Evolutionary conservation across 37 sponge, comb jelly and placozoan species (phyloP), one percentile per base, ranked within the genome.

Genomic region (Eunapius fragilis): DNA sequence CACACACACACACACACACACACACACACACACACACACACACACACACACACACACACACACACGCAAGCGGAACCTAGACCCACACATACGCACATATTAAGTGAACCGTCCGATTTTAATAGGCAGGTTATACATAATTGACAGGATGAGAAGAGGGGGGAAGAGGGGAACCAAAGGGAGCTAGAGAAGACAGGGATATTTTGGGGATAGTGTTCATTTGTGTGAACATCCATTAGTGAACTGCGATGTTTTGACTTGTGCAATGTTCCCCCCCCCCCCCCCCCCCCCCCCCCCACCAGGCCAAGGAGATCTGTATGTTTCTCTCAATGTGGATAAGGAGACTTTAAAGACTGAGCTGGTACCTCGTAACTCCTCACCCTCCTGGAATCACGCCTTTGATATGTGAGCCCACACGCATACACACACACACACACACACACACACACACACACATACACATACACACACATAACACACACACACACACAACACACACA

Each of bases 231-330:
- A n/a, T n/a, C n/a, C n/a, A n/a, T n/a, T n/a, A n/a, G n/a, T n/a
- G n/a, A n/a, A n/a, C n/a, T n/a, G n/a, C n/a, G n/a, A n/a, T n/a
- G n/a, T n/a, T n/a, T n/a, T n/a, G n/a, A n/a, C n/a, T n/a, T n/a
- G n/a, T 45, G 7, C 47, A 4, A 4, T 9, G 4, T 9, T 45
- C 47, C 47, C 47, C 47, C 47, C 9, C 47, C 9, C 47, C 9
- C 47, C 47, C 47, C 9, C 47, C 47, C 47, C 47, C 75, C 32
- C 33, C 75, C 41, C 68, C 58, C 28, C 68, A n/a, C 47, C 49
- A 90, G 90, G 37, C 9, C 37, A 32, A 31, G 80, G 90, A 85
- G 85, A 85, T 47, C 22, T 90, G 74, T 90, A 85, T 36, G 90
- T 84, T 74, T 69, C 41, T 37, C 49, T 90, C 2, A 48, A 69